Evolutionary conservation across 2,888 invertebrate species (phyloP).

Genomic region (Noctua janthina): DNA sequence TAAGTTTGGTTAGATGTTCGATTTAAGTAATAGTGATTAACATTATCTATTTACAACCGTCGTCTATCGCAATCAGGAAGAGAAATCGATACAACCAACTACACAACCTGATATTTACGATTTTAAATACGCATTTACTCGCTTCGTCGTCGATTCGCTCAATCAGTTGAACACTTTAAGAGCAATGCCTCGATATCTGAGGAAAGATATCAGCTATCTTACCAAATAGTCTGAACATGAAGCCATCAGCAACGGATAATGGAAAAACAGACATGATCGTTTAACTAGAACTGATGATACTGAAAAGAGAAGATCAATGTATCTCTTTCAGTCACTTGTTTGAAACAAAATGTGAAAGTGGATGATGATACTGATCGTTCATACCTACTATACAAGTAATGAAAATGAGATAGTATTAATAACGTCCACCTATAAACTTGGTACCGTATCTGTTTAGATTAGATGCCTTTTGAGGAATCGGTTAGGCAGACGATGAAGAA

Average conservation of each 20-base stretch:
- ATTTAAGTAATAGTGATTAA: neutral
- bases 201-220: neutral
- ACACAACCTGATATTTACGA: constrained; percentile 5
- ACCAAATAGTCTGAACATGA: neutral
- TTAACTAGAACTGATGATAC: neutral
- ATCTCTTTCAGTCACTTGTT: neutral
- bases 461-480: neutral
- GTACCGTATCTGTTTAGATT: neutral
- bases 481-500: neutral
- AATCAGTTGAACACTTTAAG: neutral
- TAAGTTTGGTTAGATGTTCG: neutral
- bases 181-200: neutral
- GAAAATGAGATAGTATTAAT: neutral
- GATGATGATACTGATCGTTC: neutral
- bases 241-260: neutral
- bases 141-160: neutral
- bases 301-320: neutral
- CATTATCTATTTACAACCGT: neutral
- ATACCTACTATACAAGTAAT: neutral
- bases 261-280: neutral
- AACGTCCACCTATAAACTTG: neutral
- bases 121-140: neutral
- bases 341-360: neutral
- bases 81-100: neutral
- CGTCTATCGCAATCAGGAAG: neutral